Conservation (phyloP, 2,113 vertebrate genomes). For the Albula goreensis region DNA sequence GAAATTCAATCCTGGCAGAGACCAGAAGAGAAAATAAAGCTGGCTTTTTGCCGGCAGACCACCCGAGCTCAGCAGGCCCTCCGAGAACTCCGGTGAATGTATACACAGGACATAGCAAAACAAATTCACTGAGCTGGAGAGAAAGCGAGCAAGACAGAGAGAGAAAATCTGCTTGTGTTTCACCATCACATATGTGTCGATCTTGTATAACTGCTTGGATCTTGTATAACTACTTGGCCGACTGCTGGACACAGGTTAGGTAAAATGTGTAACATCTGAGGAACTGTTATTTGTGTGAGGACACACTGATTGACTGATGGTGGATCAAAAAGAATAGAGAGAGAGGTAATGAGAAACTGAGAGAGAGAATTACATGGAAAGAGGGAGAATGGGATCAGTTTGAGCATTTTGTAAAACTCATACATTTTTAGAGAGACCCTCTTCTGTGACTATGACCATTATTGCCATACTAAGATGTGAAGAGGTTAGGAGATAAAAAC, state of each 20-base stretch:
- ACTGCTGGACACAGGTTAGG: background rate
- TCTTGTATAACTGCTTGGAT: background rate
- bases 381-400: too few relatives aligned
- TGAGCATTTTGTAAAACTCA: too few relatives aligned
- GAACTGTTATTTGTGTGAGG: too few relatives aligned
- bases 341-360: too few relatives aligned
- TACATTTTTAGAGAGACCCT: too few relatives aligned
- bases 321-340: too few relatives aligned
- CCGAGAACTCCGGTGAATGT: slow-evolving; percentile 33
- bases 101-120: slow-evolving; percentile 37
- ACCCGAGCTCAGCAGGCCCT: slow-evolving; percentile 50
- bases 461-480: slow-evolving; percentile 8
- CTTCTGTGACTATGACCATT: background rate
- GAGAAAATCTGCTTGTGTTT: slow-evolving; percentile 18
- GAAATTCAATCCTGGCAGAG: slow-evolving; percentile 60
- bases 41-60: slow-evolving; percentile 53
- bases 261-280: background rate
- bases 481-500: slow-evolving; percentile 14
- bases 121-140: slow-evolving; percentile 22
- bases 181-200: background rate
- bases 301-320: too few relatives aligned
- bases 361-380: too few relatives aligned
- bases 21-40: slow-evolving; percentile 61
- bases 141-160: background rate
- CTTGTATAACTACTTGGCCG: background rate